Percentiles rank a stretch among this genome's conserved stretches.
phyloP scores from a whole-genome alignment of 2,888 invertebrate species.

The Osedax fenrisi region DNA sequence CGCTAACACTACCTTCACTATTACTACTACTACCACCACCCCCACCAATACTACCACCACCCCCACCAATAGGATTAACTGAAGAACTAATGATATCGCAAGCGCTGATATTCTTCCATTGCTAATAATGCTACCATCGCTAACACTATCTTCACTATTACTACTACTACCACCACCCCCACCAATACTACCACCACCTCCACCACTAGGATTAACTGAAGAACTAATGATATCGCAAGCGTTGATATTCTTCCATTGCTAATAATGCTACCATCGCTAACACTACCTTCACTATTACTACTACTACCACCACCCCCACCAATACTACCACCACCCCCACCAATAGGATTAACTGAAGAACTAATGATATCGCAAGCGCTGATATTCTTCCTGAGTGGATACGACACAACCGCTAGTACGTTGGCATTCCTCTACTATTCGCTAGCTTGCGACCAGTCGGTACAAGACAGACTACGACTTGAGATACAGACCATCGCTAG shows the following conservation, averaged over 20 bases:
- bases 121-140: too few relatives aligned
- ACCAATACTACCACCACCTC: too few relatives aligned
- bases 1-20: too few relatives aligned
- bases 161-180: too few relatives aligned
- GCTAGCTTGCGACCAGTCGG: slow-evolving; percentile 27
- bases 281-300: too few relatives aligned
- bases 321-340: too few relatives aligned
- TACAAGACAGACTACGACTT: slow-evolving; percentile 25
- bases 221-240: slow-evolving; percentile 30
- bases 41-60: too few relatives aligned
- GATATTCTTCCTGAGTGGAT: slow-evolving; percentile 31
- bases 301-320: too few relatives aligned
- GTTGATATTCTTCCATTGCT: slow-evolving; percentile 29
- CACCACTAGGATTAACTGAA: slow-evolving; percentile 30
- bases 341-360: slow-evolving; percentile 29
- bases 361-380: slow-evolving; percentile 31
- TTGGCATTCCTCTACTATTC: slow-evolving; percentile 26
- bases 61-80: slow-evolving; percentile 31
- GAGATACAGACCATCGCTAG: slow-evolving; percentile 27
- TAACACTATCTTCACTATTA: too few relatives aligned
- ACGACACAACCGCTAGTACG: slow-evolving; percentile 30
- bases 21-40: too few relatives aligned
- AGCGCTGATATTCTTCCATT: slow-evolving; percentile 28
- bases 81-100: slow-evolving; percentile 31
- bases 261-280: too few relatives aligned